Evolutionary conservation across 2,797 vertebrate species (phyloP), one percentile per base, ranked within the genome.

Genomic region (Caiman crocodilus): DNA sequence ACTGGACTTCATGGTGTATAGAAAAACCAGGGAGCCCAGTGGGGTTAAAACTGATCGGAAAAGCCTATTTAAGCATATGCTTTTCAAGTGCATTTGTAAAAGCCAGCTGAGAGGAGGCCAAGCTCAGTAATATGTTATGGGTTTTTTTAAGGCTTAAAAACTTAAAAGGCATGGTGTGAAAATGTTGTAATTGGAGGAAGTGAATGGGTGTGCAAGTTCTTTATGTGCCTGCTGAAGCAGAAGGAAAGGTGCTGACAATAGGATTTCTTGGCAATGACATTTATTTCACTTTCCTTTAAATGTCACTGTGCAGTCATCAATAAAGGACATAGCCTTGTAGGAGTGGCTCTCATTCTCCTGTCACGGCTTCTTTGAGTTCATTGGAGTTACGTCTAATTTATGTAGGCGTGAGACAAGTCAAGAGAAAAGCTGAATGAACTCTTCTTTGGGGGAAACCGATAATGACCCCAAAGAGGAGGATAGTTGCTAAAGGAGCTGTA

Each of bases 131-230:
- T 5, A 50, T 14, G 32, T 73, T 25, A 25, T 30, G 14, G 35
- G 14, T 57, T 84, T 50, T 50, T 87, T 74, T 20, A 3, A 69
- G 80, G 18, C 60, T 71, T 71, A 42, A 42, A 35, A 18, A 23
- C 21, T 26, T 91, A 63, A 14, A 61, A 95, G 90, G 57, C 32
- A 94, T 42, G 82, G 76, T 55, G 8, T 2, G 81, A 90, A 90
- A 89, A 5, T 23, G 26, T 2, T 42, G 4, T 7, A 15, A 69
- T 59, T 26, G 80, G 30, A 76, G 50, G 13, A 79, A 85, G 21
- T 35, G 11, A 92, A 60, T 0, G 0, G 5, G 25, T 88, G 16
- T 67, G 42, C 74, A 56, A 30, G 26, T 28, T 1, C 76, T 14
- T 55, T 6, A 90, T 8, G 57, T 67, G 6, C 14, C 42, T 89